Base-by-base conservation (phyloP, 2,113 vertebrate species). In the Ardeotis arabs region DNA sequence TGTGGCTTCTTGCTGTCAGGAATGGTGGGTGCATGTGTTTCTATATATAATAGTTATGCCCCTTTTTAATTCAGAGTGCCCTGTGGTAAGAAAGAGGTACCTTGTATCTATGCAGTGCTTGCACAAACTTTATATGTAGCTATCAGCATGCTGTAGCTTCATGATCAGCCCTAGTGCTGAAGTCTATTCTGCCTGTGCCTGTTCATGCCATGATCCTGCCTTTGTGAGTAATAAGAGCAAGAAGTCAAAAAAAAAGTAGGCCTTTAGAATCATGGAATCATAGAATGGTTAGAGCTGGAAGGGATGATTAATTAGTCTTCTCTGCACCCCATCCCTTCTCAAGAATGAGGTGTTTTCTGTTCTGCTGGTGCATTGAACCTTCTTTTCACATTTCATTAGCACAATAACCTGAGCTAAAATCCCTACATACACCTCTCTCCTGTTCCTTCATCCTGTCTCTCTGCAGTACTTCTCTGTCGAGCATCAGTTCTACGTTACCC, bases 121-220 rank as follows among this genome's bases (percentile, higher is more conserved):
- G 3, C 77, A 49, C 75, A 90, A 47, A 33, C 33, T 62, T 85
- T 19, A 8, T 56, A 5, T 28, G 29, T 14, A 33, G 14, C 69
- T 23, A 6, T 16, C 23, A 84, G 41, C 47, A 19, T 80, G 67
- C 67, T 87, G 37, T 52, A 77, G 58, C 28, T 25, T 89, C 11
- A 3, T n/a, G 31, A 79, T 73, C 49, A 60, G 18, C 11, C 73
- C 20, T 62, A 44, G 47, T 41, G 4, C 45, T 74, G 27, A 66
- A 39, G 11, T 47, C 22, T 73, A 0, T 89, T 84, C 33, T 25
- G 24, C 39, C 45, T 62, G 23, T 2, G 0, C 27, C 37, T 69
- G 3, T 79, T 91, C 53, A 66, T 0, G 0, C 67, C 7, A 3
- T 41, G 41, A 23, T 49, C n/a, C 15, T 63, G 39, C 31, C 35